Conservation (phyloP, 2,888 invertebrate species). For the Campoplex capitator region DNA sequence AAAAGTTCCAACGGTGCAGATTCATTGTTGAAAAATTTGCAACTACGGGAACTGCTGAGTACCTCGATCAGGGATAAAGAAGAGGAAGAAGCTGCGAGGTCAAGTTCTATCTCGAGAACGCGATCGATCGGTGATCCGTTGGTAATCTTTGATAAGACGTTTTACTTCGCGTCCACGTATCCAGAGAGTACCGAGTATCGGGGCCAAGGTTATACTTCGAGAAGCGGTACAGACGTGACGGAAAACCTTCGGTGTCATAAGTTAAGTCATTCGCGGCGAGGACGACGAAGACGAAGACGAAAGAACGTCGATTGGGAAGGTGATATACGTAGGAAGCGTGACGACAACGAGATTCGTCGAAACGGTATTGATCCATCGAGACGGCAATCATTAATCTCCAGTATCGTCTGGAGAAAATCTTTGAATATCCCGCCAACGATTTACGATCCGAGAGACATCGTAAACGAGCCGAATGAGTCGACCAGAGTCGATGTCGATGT, state of each 20-base stretch:
- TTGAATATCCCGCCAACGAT: conserved; percentile 26
- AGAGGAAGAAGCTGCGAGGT: conserved; percentile 1
- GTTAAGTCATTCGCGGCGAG: conserved; percentile 52
- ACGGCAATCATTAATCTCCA: conserved; percentile 16
- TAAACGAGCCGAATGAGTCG: conserved; percentile 54
- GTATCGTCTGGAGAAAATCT: conserved; percentile 17
- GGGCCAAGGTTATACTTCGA: background rate
- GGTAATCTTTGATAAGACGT: conserved; percentile 17
- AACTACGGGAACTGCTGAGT: conserved; percentile 1
- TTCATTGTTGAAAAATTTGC: conserved; percentile 13
- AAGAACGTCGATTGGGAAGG: conserved; percentile 62
- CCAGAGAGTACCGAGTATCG: conserved; percentile 12
- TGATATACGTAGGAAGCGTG: conserved; percentile 52
- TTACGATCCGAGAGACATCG: conserved; percentile 30
- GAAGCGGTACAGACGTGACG: conserved; percentile 36
- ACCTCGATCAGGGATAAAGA: background rate
- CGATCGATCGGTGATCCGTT: conserved; percentile 23
- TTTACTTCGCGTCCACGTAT: conserved; percentile 12
- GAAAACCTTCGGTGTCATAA: conserved; percentile 40
- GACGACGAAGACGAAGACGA: conserved; percentile 65
- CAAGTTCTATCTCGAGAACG: background rate
- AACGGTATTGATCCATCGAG: conserved; percentile 20
- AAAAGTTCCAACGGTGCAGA: background rate
- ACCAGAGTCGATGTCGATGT: conserved; percentile 28
- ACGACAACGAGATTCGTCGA: conserved; percentile 24